Evolutionary conservation across 1,140 invertebrate species (phyloP), one percentile per base, ranked within the genome.

Genomic region (Anoplolepis gracilipes): DNA sequence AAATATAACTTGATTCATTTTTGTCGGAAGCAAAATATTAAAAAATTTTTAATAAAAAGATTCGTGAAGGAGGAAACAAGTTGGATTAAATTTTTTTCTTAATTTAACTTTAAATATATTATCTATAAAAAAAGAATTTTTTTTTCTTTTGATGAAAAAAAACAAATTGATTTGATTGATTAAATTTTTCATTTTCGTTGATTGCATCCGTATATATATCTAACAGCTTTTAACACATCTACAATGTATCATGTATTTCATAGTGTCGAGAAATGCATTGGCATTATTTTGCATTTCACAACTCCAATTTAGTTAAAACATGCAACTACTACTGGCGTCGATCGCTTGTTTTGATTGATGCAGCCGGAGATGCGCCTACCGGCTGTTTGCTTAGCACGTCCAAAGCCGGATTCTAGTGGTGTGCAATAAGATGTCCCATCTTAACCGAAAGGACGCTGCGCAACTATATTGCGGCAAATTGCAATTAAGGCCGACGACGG

Each of bases 401-500:
- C 65, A n/a, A 70, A 81, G 65, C 65, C 62, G 64, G 49, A 72
- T 59, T 42, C 11, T 39, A 33, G 46, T 62, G 53, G 46, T 28
- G 33, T 30, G 85, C 82, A 88, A 90, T 90, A 87, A 91, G 49
- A 86, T 49, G 87, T 70, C 81, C 36, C 85, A 77, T 16, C 13
- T 82, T 88, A 89, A 89, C 90, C 82, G 69, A 81, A 85, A 49
- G 46, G 46, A 88, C 85, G 79, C 59, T 46, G 16, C n/a, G 62
- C 76, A 62, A 69, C 78, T 85, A 57, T 79, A 75, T 88, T 70
- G 85, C 86, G 87, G 85, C 85, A 90, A 89, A 90, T 89, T 90
- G 91, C 90, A 92, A 92, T 91, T 90, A 90, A 88, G 85, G 55
- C 64, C 87, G 88, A 92, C 87, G 86, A 91, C 91, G 82, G 76